Conservation (phyloP, 2,113 vertebrate genomes). For the Protobothrops mucrosquamatus region DNA sequence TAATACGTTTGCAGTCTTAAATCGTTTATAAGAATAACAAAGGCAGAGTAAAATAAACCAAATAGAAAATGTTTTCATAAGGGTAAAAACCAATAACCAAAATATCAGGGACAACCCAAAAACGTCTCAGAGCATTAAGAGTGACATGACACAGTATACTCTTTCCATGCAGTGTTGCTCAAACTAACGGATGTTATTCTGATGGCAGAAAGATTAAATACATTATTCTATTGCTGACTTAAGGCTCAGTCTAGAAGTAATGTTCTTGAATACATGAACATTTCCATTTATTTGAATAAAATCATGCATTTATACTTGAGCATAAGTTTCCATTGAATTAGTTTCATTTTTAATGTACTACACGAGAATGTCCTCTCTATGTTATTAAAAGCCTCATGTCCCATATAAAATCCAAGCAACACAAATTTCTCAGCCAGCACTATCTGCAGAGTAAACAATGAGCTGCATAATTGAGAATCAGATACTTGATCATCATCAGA, state of each 20-base stretch:
- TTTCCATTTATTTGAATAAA: not conserved
- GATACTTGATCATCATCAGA: not conserved
- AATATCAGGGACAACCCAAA: not conserved
- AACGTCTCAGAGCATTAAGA: not conserved
- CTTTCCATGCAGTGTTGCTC: not conserved
- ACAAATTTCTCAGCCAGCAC: not conserved
- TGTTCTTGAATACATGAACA: not conserved
- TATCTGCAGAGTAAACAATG: not conserved
- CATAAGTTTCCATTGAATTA: not conserved
- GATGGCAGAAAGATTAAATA: not conserved
- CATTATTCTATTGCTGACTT: not conserved
- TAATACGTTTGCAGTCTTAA: not conserved
- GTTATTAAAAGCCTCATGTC: not conserved
- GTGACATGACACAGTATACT: not conserved
- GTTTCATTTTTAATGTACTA: not conserved
- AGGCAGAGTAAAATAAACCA: not conserved
- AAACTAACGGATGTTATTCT: slow-evolving; percentile 10
- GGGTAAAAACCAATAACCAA: not conserved
- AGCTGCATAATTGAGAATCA: not conserved
- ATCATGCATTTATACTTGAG: not conserved
- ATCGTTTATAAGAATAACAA: not conserved
- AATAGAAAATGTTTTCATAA: not conserved
- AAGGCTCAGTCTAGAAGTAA: not conserved
- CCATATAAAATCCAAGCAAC: not conserved
- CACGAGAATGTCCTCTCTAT: not conserved